These are phyloP conservation scores for Polypedilum vanderplanki DNA, from an alignment of 1,140 invertebrate species.

Conservation along the genomic window DNA sequence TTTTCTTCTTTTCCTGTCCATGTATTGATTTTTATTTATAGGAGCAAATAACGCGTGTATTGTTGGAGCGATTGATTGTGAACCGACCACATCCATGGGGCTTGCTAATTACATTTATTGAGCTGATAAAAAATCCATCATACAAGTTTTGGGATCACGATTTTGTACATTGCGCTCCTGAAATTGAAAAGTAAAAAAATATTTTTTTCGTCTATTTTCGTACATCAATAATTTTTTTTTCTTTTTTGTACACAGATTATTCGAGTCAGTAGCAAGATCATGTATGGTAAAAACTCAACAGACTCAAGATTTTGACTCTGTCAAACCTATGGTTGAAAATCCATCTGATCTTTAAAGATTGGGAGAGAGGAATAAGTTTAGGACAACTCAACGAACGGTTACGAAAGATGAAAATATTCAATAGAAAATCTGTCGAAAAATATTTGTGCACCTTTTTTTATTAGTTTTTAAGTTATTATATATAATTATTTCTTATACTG, in stretches of 20 bases:
- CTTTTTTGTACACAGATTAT: conserved; percentile 56
- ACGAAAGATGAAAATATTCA: too few relatives aligned
- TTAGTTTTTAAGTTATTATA: too few relatives aligned
- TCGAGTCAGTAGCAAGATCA: conserved; percentile 88
- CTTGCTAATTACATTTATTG: conserved; percentile 96
- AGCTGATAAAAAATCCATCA: conserved; percentile 96
- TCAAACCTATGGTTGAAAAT: conserved; percentile 37
- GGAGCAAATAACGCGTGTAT: conserved; percentile 82
- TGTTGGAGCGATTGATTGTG: conserved; percentile 93
- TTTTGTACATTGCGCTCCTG: conserved; percentile 97
- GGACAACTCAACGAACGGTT: too few relatives aligned
- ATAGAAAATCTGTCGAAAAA: too few relatives aligned
- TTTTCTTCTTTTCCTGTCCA: not conserved
- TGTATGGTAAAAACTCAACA: conserved; percentile 73
- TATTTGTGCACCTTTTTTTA: too few relatives aligned
- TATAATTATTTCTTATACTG: too few relatives aligned
- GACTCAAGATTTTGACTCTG: conserved; percentile 7
- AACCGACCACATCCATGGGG: conserved; percentile 99
- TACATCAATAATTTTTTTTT: too few relatives aligned
- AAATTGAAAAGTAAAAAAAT: conserved; percentile 86
- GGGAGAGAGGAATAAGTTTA: too few relatives aligned
- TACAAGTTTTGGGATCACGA: conserved; percentile 99
- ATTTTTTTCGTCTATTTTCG: conserved; percentile 11
- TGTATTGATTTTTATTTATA: conserved; percentile 32
- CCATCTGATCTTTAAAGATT: conserved; percentile 39